These are phyloP conservation scores for Limonius californicus DNA, from an alignment of 1,140 invertebrate genomes.

Conservation along the genomic window DNA sequence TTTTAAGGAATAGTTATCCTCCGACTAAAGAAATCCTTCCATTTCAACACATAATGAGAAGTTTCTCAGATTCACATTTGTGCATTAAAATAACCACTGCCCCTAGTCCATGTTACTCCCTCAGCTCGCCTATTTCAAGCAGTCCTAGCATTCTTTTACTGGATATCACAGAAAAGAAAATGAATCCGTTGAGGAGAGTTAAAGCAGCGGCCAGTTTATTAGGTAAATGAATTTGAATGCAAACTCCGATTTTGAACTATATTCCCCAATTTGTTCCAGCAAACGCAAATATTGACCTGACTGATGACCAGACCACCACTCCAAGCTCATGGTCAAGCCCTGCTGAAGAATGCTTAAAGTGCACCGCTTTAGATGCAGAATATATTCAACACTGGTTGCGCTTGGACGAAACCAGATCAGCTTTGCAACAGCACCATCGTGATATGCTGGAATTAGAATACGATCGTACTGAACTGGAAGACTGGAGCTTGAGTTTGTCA, in stretches of 20 bases:
- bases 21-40: slow-evolving; percentile 62
- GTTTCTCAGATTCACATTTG: slow-evolving; percentile 68
- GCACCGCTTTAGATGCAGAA: slow-evolving; percentile 65
- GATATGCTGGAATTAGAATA: slow-evolving; percentile 68
- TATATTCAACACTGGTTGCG: slow-evolving; percentile 73
- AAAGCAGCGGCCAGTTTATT: slow-evolving; percentile 45
- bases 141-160: slow-evolving; percentile 55
- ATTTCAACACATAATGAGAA: slow-evolving; percentile 67
- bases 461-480: slow-evolving; percentile 70
- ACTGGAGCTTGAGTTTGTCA: slow-evolving; percentile 72
- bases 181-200: slow-evolving; percentile 47
- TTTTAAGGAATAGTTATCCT: slow-evolving; percentile 64
- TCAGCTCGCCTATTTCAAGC: slow-evolving; percentile 55
- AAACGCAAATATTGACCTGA: slow-evolving; percentile 34
- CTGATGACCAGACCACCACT: slow-evolving; percentile 41
- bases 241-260: slow-evolving; percentile 8
- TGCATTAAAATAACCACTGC: slow-evolving; percentile 62
- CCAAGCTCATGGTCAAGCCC: slow-evolving; percentile 56
- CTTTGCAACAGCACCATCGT: slow-evolving; percentile 61
- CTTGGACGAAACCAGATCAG: slow-evolving; percentile 64
- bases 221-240: slow-evolving; percentile 26
- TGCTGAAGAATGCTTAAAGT: slow-evolving; percentile 54
- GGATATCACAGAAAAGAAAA: slow-evolving; percentile 49
- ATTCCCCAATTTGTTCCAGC: not conserved
- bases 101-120: slow-evolving; percentile 50